Conservation (phyloP, 2,888 invertebrate genomes). For the Cartodere bifasciata region DNA sequence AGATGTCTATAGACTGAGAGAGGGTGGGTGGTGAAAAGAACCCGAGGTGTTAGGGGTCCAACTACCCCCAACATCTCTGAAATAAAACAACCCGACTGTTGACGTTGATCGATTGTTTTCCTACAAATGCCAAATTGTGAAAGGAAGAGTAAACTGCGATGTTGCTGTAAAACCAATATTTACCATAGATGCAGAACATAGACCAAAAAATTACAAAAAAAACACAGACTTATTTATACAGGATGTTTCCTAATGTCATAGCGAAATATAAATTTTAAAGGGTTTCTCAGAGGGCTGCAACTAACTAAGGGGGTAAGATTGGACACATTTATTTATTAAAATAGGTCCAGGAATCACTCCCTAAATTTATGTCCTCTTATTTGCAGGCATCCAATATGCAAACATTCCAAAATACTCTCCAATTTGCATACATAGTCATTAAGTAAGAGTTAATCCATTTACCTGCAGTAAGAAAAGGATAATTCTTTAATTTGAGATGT, state of each 20-base stretch:
- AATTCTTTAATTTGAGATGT: no score
- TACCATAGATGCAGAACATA: not conserved
- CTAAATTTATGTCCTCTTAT: no score
- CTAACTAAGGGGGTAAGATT: no score
- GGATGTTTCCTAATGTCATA: not conserved
- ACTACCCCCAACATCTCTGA: no score
- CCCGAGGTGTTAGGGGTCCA: slow-evolving; percentile 22
- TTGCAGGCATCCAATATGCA: no score
- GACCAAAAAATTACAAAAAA: not conserved
- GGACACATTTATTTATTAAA: no score
- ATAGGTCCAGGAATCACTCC: no score
- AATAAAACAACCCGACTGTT: slow-evolving; percentile 39
- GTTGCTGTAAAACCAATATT: not conserved
- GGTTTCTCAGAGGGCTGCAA: no score
- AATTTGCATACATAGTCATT: no score
- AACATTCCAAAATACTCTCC: no score
- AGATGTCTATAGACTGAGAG: slow-evolving; percentile 26
- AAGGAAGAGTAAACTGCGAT: slow-evolving; percentile 36
- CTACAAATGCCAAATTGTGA: slow-evolving; percentile 42
- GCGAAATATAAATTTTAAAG: not conserved
- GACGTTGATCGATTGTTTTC: slow-evolving; percentile 40
- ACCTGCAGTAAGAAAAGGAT: no score
- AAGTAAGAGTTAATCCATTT: no score
- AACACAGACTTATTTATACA: not conserved
- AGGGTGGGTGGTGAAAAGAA: slow-evolving; percentile 24